Conservation (phyloP, 2,797 vertebrate species). For the Naso thynnoides region DNA sequence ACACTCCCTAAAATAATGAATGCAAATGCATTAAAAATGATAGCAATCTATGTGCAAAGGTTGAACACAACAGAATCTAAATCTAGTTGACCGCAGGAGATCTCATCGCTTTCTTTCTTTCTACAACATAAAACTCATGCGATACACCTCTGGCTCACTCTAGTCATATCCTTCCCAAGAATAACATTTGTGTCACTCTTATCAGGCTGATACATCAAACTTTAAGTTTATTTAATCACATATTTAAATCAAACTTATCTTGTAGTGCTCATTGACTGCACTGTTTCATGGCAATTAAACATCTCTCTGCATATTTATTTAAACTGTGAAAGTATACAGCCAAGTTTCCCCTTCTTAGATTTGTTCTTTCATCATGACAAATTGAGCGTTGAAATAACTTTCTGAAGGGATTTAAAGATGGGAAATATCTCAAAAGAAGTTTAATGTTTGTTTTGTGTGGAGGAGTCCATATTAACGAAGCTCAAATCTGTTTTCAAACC, state of each 20-base stretch:
- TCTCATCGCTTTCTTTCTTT: constrained; percentile 36
- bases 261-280: constrained; percentile 14
- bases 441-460: constrained; percentile 29
- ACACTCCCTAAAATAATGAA: constrained; percentile 34
- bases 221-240: constrained; percentile 38
- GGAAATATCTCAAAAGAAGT: constrained; percentile 10
- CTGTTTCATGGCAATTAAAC: constrained; percentile 24
- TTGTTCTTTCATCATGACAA: constrained; percentile 10
- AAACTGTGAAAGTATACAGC: not conserved
- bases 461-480: constrained; percentile 9
- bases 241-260: constrained; percentile 36
- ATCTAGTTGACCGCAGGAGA: constrained; percentile 47
- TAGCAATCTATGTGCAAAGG: constrained; percentile 33
- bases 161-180: constrained; percentile 35
- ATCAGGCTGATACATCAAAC: constrained; percentile 44
- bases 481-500: too few species aligned
- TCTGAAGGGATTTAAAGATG: constrained; percentile 19
- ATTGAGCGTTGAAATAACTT: constrained; percentile 13
- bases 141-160: constrained; percentile 36
- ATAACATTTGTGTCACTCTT: constrained; percentile 30
- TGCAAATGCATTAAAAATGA: constrained; percentile 30
- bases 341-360: constrained; percentile 35
- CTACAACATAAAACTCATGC: constrained; percentile 35
- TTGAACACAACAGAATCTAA: constrained; percentile 40
- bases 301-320: constrained; percentile 34